Conservation (phyloP, 2,113 vertebrate species). For the Elephas maximus region DNA sequence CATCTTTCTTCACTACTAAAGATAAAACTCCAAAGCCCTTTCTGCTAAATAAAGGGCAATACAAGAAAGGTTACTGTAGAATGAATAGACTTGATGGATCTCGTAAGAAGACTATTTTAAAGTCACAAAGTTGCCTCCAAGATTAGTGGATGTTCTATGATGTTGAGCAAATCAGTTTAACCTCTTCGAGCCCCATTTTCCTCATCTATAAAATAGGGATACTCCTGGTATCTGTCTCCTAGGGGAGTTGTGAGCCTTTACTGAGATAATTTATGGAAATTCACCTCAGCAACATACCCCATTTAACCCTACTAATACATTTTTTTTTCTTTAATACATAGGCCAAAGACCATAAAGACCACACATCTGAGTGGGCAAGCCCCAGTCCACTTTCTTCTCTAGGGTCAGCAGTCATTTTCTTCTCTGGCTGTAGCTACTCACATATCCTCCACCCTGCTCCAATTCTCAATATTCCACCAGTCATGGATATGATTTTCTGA, state of each 20-base stretch:
- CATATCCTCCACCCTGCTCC: neutral
- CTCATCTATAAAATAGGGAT: slow-evolving; percentile 1
- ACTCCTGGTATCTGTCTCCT: neutral
- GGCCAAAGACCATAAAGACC: neutral
- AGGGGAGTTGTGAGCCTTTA: slow-evolving; percentile 24
- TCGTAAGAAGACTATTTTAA: slow-evolving; percentile 56
- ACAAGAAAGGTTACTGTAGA: neutral
- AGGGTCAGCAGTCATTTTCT: neutral
- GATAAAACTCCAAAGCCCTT: neutral
- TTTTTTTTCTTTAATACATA: neutral
- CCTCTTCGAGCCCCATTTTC: neutral
- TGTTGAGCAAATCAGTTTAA: slow-evolving; percentile 41
- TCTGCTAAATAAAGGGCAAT: slow-evolving; percentile 38
- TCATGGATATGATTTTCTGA: slow-evolving; percentile 36
- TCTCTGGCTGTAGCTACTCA: neutral
- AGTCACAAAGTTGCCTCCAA: slow-evolving; percentile 23
- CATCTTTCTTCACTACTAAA: slow-evolving; percentile 14
- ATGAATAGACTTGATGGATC: neutral
- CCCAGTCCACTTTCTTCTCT: neutral
- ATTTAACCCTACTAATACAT: neutral
- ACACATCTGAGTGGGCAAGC: neutral
- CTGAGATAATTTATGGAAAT: slow-evolving; percentile 42
- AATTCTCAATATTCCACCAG: slow-evolving; percentile 36
- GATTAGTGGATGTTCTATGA: neutral
- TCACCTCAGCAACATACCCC: no score